Evolutionary conservation across 2,888 invertebrate genomes (phyloP).

Genomic region (Mesodorylaimus sp.): DNA sequence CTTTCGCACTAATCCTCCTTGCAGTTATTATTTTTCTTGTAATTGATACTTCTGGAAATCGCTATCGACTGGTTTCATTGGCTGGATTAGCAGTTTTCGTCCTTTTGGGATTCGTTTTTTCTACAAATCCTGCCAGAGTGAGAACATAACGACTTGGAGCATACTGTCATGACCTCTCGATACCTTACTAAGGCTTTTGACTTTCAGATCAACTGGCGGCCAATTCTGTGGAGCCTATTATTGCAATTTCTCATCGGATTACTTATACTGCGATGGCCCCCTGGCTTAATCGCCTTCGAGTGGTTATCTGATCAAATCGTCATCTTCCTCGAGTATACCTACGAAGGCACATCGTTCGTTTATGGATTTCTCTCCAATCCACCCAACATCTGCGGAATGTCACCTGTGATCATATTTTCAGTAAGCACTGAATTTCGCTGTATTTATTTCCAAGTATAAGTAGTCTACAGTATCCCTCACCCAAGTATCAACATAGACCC

Average conservation of each 20-base stretch:
- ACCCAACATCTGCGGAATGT: slow-evolving; percentile 21
- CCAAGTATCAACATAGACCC: neutral
- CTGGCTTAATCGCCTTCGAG: slow-evolving; percentile 51
- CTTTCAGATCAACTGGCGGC: slow-evolving; percentile 43
- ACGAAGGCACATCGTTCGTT: slow-evolving; percentile 61
- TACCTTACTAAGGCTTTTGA: neutral
- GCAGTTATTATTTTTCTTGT: slow-evolving; percentile 44
- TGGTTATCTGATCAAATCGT: slow-evolving; percentile 51
- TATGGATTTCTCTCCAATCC: slow-evolving; percentile 41
- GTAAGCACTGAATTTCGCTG: too few relatives aligned
- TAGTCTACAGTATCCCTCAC: neutral
- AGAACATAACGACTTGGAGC: slow-evolving; percentile 10
- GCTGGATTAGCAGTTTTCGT: slow-evolving; percentile 48
- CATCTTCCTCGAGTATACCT: slow-evolving; percentile 56
- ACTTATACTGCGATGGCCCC: slow-evolving; percentile 61
- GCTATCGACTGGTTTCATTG: slow-evolving; percentile 48
- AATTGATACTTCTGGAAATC: slow-evolving; percentile 44
- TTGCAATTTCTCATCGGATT: slow-evolving; percentile 68
- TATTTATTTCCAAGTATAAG: neutral
- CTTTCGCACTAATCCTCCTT: too few relatives aligned
- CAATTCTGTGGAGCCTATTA: slow-evolving; percentile 56
- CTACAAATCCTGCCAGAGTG: slow-evolving; percentile 42
- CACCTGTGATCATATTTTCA: slow-evolving; percentile 60
- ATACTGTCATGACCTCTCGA: neutral
- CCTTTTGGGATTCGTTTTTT: slow-evolving; percentile 45